A percentile compares a stretch with the other conserved stretches of the same genome.
Evolutionary conservation across 2,888 invertebrate species (phyloP).

Genomic region (Harpagoxenus sublaevis): DNA sequence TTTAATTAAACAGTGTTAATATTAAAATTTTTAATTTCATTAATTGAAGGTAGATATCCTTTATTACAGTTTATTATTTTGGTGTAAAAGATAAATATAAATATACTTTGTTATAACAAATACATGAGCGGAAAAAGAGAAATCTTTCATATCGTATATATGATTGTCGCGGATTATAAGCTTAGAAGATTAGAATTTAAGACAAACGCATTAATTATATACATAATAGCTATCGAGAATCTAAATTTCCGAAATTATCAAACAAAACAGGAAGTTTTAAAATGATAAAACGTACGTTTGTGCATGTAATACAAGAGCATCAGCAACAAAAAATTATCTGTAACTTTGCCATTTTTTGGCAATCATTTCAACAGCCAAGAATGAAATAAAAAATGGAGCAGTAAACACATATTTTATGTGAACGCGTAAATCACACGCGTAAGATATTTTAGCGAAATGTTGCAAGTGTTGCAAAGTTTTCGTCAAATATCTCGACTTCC

Average conservation of each 20-base stretch:
- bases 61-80: neutral
- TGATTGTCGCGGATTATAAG: neutral
- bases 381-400: neutral
- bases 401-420: neutral
- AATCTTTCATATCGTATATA: neutral
- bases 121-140: neutral
- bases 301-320: neutral
- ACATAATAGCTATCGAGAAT: neutral
- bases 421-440: neutral
- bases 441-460: constrained; percentile 14
- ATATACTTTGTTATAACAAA: neutral
- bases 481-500: constrained; percentile 1
- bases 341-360: neutral
- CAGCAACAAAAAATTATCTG: neutral
- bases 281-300: neutral
- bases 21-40: neutral
- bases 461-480: neutral
- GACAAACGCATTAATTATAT: neutral
- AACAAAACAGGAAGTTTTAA: neutral
- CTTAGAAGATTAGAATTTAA: neutral
- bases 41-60: neutral
- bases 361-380: neutral
- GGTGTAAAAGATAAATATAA: neutral
- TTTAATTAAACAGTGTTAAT: constrained; percentile 15
- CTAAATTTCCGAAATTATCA: neutral